A percentile compares a stretch with the other conserved stretches of the same genome.
Evolutionary conservation across 2,888 invertebrate genomes (phyloP).

Genomic region (Platycheirus albimanus): DNA sequence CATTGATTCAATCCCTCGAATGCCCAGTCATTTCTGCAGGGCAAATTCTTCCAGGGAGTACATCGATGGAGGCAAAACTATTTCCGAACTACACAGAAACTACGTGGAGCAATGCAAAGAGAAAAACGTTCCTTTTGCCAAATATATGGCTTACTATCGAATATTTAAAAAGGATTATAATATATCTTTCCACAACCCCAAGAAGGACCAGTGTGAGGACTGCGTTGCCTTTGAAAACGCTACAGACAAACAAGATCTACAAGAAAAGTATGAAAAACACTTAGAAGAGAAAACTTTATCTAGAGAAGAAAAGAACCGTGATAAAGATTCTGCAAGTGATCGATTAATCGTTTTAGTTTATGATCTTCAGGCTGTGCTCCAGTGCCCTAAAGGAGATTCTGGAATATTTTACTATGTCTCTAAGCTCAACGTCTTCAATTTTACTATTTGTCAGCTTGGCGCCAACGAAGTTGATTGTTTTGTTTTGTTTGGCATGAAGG

Average conservation of each 20-base stretch:
- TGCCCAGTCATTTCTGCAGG: conserved; percentile 42
- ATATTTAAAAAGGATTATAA: conserved; percentile 38
- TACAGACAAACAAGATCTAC: conserved; percentile 64
- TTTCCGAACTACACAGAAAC: conserved; percentile 41
- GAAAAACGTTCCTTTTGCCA: conserved; percentile 25
- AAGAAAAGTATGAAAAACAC: conserved; percentile 74
- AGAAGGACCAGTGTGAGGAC: conserved; percentile 44
- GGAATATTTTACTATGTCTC: conserved; percentile 77
- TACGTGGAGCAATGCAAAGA: conserved; percentile 36
- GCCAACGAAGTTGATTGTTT: conserved; percentile 12
- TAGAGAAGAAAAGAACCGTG: conserved; percentile 47
- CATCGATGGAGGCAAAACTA: conserved; percentile 43
- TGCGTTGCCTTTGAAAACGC: conserved; percentile 40
- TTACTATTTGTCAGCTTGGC: conserved; percentile 77
- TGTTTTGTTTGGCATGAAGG: conserved; percentile 79
- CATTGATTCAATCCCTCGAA: conserved; percentile 37
- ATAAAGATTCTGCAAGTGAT: conserved; percentile 73
- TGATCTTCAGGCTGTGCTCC: conserved; percentile 77
- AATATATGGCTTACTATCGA: conserved; percentile 29
- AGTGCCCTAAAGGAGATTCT: conserved; percentile 77
- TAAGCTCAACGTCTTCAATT: conserved; percentile 77
- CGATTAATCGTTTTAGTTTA: conserved; percentile 71
- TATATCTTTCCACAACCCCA: conserved; percentile 32
- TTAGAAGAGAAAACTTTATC: conserved; percentile 74
- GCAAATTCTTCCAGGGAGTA: conserved; percentile 24